Conservation (phyloP, 2,888 invertebrate species). For the Mantis religiosa region DNA sequence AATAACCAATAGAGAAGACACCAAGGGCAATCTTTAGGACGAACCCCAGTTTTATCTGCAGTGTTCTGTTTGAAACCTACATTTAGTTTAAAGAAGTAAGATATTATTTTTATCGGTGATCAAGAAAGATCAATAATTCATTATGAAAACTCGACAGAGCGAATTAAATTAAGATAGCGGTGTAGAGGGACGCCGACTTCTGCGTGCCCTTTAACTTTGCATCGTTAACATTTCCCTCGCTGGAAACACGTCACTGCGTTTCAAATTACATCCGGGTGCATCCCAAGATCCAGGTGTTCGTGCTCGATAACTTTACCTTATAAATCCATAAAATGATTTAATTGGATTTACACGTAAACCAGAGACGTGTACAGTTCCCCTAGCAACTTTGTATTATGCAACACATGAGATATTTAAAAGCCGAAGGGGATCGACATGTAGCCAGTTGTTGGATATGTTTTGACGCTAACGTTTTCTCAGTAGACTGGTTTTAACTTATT, state of each 20-base stretch:
- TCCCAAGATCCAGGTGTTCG: neutral
- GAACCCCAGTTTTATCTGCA: neutral
- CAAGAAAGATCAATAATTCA: neutral
- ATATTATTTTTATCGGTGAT: neutral
- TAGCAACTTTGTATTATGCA: too few species aligned
- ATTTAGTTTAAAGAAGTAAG: neutral
- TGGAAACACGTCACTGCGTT: neutral
- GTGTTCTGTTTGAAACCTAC: neutral
- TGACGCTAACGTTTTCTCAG: too few species aligned
- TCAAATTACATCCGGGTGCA: neutral
- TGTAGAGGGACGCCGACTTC: neutral
- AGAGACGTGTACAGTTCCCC: too few species aligned
- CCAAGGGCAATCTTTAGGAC: too few species aligned
- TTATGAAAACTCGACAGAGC: neutral
- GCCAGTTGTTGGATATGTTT: too few species aligned
- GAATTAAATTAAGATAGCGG: conserved; percentile 11
- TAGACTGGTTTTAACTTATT: too few species aligned
- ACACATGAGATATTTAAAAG: too few species aligned
- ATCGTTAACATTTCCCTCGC: neutral
- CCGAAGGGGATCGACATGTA: too few species aligned
- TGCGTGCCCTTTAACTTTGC: neutral
- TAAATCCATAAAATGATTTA: too few species aligned
- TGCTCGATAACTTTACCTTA: too few species aligned
- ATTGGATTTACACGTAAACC: too few species aligned
- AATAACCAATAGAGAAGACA: too few species aligned